These are phyloP conservation scores for Gnathonemus longibarbis DNA, from an alignment of 2,113 vertebrate genomes.

Conservation along the genomic window DNA sequence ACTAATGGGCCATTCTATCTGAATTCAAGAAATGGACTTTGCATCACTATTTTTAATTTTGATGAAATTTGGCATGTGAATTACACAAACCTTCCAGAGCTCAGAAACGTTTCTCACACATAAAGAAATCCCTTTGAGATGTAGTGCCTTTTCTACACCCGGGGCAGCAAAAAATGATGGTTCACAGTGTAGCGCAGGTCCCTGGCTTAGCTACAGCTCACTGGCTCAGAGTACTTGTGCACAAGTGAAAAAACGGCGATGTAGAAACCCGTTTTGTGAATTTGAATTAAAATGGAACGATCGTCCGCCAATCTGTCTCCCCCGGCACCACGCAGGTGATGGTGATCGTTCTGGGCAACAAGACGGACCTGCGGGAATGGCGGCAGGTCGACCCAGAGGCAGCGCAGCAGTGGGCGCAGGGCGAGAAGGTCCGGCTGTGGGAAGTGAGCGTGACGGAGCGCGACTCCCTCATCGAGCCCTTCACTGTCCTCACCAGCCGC, in stretches of 20 bases:
- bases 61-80: not conserved
- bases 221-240: not conserved
- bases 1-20: not conserved
- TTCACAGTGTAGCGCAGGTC: not conserved
- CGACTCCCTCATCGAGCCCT: conserved; percentile 80
- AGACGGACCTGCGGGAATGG: conserved; percentile 74
- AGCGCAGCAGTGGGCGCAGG: conserved; percentile 83
- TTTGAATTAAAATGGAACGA: not conserved
- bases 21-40: not conserved
- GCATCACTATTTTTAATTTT: not conserved
- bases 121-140: not conserved
- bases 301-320: not conserved
- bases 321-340: conserved; percentile 60
- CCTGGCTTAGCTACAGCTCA: not conserved
- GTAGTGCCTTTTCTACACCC: not conserved
- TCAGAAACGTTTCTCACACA: not conserved
- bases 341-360: conserved; percentile 85
- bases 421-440: conserved; percentile 86
- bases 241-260: not conserved
- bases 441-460: conserved; percentile 83
- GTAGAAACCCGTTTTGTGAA: not conserved
- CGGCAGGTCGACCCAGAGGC: conserved; percentile 79
- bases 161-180: not conserved
- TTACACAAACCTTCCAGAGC: not conserved
- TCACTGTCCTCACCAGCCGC: conserved; percentile 81